Evolutionary conservation across 2,113 vertebrate species (phyloP), one percentile per base, ranked within the genome.

Genomic region (Plectropomus leopardus): DNA sequence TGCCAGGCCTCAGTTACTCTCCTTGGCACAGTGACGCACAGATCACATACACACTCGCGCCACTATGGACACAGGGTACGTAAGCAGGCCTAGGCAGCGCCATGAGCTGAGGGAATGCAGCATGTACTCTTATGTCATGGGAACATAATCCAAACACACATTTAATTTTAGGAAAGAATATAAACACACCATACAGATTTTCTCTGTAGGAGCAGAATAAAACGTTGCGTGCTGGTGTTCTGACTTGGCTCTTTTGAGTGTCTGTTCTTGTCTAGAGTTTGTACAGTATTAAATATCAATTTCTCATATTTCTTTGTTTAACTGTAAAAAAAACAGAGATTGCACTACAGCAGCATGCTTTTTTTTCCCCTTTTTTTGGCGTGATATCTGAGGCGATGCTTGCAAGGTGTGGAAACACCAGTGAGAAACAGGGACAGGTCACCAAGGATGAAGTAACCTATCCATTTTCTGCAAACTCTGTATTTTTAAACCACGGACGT

Each of bases 401-500:
- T 54, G 65, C 32, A 63, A 77, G 71, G 66, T 83, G 76, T 54
- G 60, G 60, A 68, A 40, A 55, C 74, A 40, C 72, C 70, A 76
- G 75, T 53, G 61, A 83, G 80, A 87, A 93, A 91, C 59, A 23
- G 79, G 89, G 86, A 88, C 84, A 90, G 72, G 82, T 91, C 88
- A 83, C 88, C 70, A 86, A 91, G 88, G 88, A 92, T 89, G 82
- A 80, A 85, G 79, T 76, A 88, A 85, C 87, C 74, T 72, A 73
- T 86, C 79, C n/a, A 16, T 87, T 89, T 91, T 90, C 83, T 89
- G 88, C 81, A 85, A 88, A 92, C 83, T 91, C 83, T 91, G 80
- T 92, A 89, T 92, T 92, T 93, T 93, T 91, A 92, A 88, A 85
- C 82, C 66, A 26, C 24, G 11, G 66, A 90, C 86, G 86, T 94